Evolutionary conservation across 2,888 invertebrate genomes (phyloP).

Genomic region (Myopa testacea): DNA sequence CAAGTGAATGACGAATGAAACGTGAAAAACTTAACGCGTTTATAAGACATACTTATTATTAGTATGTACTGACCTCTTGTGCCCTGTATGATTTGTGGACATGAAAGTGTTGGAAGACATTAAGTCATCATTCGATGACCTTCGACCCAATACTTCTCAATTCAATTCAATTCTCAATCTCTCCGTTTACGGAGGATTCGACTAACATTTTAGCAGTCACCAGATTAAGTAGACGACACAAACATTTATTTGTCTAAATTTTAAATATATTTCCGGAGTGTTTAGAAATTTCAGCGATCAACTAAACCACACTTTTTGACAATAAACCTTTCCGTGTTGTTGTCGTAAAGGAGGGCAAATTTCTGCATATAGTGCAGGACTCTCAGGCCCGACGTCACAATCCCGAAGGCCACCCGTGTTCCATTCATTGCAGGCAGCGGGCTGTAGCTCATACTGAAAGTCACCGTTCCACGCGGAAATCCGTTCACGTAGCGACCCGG

Average conservation of each 20-base stretch:
- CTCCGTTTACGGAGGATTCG: no score
- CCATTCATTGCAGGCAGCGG: slow-evolving; percentile 55
- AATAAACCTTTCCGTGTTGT: neutral
- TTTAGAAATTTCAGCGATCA: neutral
- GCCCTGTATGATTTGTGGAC: neutral
- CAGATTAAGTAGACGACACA: slow-evolving; percentile 4
- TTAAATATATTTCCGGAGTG: neutral
- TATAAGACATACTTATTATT: no score
- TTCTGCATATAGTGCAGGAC: slow-evolving; percentile 52
- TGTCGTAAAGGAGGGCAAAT: slow-evolving; percentile 46
- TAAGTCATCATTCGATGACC: no score
- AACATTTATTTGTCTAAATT: slow-evolving; percentile 1
- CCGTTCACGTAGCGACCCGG: slow-evolving; percentile 42
- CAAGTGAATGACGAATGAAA: neutral
- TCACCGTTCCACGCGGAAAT: slow-evolving; percentile 44
- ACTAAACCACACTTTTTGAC: neutral
- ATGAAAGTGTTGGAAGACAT: neutral
- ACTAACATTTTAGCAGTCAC: no score
- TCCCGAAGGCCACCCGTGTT: slow-evolving; percentile 58
- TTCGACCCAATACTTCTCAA: no score
- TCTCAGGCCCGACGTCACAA: slow-evolving; percentile 54
- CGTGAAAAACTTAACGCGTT: no score
- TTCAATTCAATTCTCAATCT: no score
- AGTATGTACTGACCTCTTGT: no score
- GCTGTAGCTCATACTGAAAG: slow-evolving; percentile 58